Base-by-base conservation (phyloP, 2,888 invertebrate genomes). In the Papilio elwesi region DNA sequence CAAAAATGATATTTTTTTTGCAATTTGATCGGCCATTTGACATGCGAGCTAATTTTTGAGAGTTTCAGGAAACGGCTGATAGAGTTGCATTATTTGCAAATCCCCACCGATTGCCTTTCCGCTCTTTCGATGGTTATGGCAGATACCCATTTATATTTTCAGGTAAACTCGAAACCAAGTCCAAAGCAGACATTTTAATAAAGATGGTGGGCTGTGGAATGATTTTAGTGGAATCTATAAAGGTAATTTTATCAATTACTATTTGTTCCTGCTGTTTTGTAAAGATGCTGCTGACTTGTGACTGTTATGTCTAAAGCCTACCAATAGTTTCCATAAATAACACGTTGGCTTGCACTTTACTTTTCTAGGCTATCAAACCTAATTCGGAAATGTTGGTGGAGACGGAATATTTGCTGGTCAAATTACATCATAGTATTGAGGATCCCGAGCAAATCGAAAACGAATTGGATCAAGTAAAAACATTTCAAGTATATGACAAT, bases 131-230 rank as follows among this genome's bases (percentile, higher is more conserved):
- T 52, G 8, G n/a, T 16, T 9, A 0, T 16, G 6, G 9, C 15
- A 16, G 9, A 53, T 10, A 53, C n/a, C 43, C 11, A 38, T 66
- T 73, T 65, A 48, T 55, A n/a, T 38, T 81, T 79, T 63, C 79
- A 87, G 87, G 80, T 74, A 80, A 81, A 70, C 48, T 80, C 0
- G 81, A 79, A 12, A 12, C 63, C 3, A 65, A 75, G 0, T 69
- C 84, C 0, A 69, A 69, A 8, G 80, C 87, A 0, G 75, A 76
- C 0, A 80, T 85, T 12, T 83, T 88, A 3, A 83, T 89, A 76
- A 81, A 77, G 68, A 76, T 85, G 6, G 43, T 87, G 0, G 85
- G 85, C 6, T 86, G 80, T 63, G 82, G 85, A 0, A 69, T 81
- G 0, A 64, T 83, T 0, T 74, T 90, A 0, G 36, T 89, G 2